phyloP scores from a whole-genome alignment of 2,888 invertebrate genomes.

The Eupithecia abbreviata region DNA sequence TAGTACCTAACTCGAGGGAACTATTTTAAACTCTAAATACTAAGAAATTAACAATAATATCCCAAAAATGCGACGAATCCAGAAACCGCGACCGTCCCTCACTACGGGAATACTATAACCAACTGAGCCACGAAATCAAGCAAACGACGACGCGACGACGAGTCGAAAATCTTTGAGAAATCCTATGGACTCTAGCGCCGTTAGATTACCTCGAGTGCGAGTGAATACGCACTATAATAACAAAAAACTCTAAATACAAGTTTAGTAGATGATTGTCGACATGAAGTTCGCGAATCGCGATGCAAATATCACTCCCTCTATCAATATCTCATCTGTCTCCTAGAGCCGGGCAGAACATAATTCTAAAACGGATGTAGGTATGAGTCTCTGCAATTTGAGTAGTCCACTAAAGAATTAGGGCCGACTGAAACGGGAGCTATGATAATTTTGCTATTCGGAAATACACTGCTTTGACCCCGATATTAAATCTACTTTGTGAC shows the following conservation, averaged over 20 bases:
- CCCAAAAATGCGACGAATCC: too few species aligned
- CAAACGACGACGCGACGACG: too few species aligned
- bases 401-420: constrained; percentile 5
- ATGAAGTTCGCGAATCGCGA: not conserved
- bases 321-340: not conserved
- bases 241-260: not conserved
- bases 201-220: too few species aligned
- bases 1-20: not conserved
- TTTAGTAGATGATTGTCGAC: not conserved
- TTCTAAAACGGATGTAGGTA: not conserved
- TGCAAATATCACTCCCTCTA: not conserved
- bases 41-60: not conserved
- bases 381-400: constrained; percentile 6
- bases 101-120: too few species aligned
- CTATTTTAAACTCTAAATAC: not conserved
- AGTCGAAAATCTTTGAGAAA: too few species aligned
- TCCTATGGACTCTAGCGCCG: too few species aligned
- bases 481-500: constrained; percentile 8
- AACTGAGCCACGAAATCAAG: too few species aligned
- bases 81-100: too few species aligned
- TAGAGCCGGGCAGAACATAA: not conserved
- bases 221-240: too few species aligned
- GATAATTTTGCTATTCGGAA: constrained; percentile 9
- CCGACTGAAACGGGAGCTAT: not conserved
- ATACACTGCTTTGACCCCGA: constrained; percentile 10